Evolutionary conservation across 2,113 vertebrate genomes (phyloP), one percentile per base, ranked within the genome.

Genomic region (Phyllopteryx taeniolatus): DNA sequence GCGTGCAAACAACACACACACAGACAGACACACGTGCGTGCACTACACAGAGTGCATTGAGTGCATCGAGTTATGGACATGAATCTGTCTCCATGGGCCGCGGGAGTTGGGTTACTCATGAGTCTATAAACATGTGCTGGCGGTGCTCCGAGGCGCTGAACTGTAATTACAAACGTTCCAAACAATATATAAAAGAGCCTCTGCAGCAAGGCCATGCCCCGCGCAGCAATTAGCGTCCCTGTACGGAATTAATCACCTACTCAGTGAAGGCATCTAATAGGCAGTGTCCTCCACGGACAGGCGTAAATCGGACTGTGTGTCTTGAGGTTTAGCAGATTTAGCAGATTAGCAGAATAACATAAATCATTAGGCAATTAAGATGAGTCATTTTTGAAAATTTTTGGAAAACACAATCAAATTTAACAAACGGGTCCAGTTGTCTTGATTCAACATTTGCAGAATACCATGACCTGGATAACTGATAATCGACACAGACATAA

Each of bases 151-250:
- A 80, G 70, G 71, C 79, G 49, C 84, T 76, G 82, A 76, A 79
- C 89, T 90, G 86, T 87, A 88, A 90, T 89, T 90, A 89, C 81
- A 87, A 87, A 86, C 71, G 79, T 81, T 87, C 74, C 83, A 90
- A 90, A 90, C 82, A 81, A 85, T 86, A 85, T 89, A 85, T 84
- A 87, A 87, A 86, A 83, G 78, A 76, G 57, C 78, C 75, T 77
- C 87, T 74, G 73, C 57, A 9, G 70, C 78, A 83, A 82, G 77
- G 76, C 79, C 65, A 2, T 67, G 79, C 79, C 72, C 81, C 35
- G 67, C 12, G 19, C 84, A 81, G 81, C 84, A 89, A 86, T 91
- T 88, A 90, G 87, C 70, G 73, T 89, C 75, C 76, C 67, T 67
- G 86, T 85, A 44, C 75, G 76, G 82, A 88, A 86, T 88, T 83